Evolutionary conservation across 2,113 vertebrate species (phyloP).

Genomic region (Daboia siamensis): DNA sequence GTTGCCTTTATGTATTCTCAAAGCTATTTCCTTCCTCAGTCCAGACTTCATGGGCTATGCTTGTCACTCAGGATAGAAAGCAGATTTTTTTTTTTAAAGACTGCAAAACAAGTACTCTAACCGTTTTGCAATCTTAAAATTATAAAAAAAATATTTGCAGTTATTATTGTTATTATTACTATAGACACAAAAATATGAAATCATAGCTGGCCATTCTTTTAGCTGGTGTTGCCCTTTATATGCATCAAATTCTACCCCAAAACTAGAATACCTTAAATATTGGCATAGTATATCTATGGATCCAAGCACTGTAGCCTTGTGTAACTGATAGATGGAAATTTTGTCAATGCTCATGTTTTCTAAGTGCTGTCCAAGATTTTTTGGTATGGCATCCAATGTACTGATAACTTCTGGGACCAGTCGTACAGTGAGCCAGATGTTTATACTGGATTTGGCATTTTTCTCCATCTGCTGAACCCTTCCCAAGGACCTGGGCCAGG

Average conservation of each 20-base stretch:
- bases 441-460: background rate
- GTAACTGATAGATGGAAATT: background rate
- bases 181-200: background rate
- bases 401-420: background rate
- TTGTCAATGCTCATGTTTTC: background rate
- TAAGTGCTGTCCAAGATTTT: background rate
- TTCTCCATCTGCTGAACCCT: background rate
- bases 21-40: background rate
- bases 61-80: background rate
- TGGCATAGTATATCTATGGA: background rate
- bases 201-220: background rate
- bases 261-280: background rate
- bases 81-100: background rate
- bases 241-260: background rate
- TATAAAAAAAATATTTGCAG: background rate
- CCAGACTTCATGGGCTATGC: background rate
- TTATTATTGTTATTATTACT: background rate
- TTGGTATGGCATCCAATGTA: background rate
- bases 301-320: background rate
- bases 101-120: background rate
- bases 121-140: background rate
- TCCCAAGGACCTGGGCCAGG: background rate
- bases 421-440: background rate
- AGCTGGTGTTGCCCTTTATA: background rate
- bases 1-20: background rate